These are phyloP conservation scores for Trogon surrucura DNA, from an alignment of 2,113 vertebrate species.

Conservation along the genomic window DNA sequence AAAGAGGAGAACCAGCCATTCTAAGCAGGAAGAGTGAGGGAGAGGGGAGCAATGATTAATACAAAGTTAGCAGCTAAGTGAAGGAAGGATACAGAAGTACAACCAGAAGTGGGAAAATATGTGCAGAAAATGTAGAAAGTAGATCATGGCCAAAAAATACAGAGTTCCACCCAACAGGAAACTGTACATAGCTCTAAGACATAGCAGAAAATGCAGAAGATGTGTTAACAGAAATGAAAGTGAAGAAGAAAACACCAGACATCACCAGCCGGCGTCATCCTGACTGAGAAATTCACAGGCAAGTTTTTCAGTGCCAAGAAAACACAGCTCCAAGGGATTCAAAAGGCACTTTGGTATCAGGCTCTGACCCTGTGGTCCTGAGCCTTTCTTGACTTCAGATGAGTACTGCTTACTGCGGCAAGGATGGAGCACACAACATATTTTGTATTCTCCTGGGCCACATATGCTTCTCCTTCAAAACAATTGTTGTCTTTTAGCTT, in stretches of 20 bases:
- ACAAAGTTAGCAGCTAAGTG: not conserved
- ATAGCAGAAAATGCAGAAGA: constrained; percentile 6
- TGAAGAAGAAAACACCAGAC: constrained; percentile 41
- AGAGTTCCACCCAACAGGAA: constrained; percentile 34
- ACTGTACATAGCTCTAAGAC: constrained; percentile 22
- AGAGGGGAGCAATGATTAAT: not conserved
- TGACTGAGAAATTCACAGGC: constrained; percentile 9
- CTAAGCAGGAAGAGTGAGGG: not conserved
- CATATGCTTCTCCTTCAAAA: not conserved
- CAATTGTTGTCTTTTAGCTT: not conserved
- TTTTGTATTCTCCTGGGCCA: not conserved
- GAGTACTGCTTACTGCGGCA: not conserved
- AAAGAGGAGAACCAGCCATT: not conserved
- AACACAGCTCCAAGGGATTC: not conserved
- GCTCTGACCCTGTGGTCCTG: not conserved
- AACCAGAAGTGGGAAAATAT: not conserved
- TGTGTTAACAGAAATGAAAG: constrained; percentile 27
- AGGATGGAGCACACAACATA: not conserved
- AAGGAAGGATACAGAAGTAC: not conserved
- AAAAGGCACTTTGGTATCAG: not conserved
- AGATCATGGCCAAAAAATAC: constrained; percentile 36
- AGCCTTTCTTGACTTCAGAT: not conserved
- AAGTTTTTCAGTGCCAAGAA: not conserved
- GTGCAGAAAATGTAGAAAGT: constrained; percentile 27
- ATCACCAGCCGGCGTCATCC: constrained; percentile 15